Percentiles rank a stretch among this genome's conserved stretches.
Evolutionary conservation across 2,113 vertebrate species (phyloP).

Genomic region (Alectura lathami): DNA sequence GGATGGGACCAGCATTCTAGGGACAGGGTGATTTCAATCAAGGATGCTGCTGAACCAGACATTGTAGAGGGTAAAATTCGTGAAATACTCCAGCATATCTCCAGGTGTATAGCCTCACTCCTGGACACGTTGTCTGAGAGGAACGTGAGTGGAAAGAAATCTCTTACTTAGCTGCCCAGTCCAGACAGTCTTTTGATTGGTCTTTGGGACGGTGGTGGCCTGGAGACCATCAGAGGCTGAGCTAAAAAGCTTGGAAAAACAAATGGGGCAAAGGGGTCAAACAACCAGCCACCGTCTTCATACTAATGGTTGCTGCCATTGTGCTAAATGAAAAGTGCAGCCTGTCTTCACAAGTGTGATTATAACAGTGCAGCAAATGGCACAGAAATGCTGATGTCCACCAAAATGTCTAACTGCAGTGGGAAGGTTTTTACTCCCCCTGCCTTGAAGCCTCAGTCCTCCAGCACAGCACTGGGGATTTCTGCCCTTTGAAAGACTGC

Average conservation of each 20-base stretch:
- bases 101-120: neutral
- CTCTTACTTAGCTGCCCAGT: neutral
- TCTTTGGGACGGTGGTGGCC: neutral
- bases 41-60: neutral
- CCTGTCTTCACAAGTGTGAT: neutral
- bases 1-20: neutral
- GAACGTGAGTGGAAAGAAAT: neutral
- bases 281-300: neutral
- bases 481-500: conserved; percentile 12
- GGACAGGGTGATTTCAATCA: neutral
- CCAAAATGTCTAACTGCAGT: neutral
- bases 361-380: neutral
- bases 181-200: neutral
- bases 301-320: neutral
- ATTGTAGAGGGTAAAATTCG: neutral
- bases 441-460: neutral
- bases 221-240: neutral
- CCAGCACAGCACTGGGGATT: neutral
- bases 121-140: fast-evolving
- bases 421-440: neutral
- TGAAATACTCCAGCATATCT: neutral
- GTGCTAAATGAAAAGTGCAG: neutral
- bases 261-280: neutral
- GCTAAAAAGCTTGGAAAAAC: neutral
- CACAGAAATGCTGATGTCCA: neutral